phyloP scores from a whole-genome alignment of 2,113 vertebrate genomes.

The Cheilinus undulatus region DNA sequence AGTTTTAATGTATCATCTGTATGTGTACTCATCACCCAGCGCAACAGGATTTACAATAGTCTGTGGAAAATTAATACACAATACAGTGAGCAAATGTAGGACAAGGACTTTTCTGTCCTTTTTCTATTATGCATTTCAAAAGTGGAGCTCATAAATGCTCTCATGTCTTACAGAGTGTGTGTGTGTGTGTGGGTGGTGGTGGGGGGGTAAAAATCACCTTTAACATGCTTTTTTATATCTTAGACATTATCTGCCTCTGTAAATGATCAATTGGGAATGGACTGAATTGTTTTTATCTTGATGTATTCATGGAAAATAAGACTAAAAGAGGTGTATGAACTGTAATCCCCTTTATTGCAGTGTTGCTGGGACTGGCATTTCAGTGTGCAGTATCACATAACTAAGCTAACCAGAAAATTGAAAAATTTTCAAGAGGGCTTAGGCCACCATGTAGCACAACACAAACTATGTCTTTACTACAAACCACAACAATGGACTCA shows the following conservation, averaged over 20 bases:
- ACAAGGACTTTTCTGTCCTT: slow-evolving; percentile 47
- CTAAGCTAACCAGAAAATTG: slow-evolving; percentile 46
- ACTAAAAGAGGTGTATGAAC: slow-evolving; percentile 52
- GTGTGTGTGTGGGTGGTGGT: no score
- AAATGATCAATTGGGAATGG: slow-evolving; percentile 57
- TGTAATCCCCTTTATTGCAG: slow-evolving; percentile 41
- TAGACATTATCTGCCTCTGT: slow-evolving; percentile 38
- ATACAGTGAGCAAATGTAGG: slow-evolving; percentile 54
- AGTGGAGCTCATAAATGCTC: slow-evolving; percentile 52
- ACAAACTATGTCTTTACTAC: slow-evolving; percentile 28
- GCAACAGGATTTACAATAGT: slow-evolving; percentile 74
- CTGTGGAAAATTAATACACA: slow-evolving; percentile 56
- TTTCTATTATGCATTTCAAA: slow-evolving; percentile 41
- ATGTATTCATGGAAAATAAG: slow-evolving; percentile 44
- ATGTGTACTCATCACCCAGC: slow-evolving; percentile 77
- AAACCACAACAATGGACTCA: slow-evolving; percentile 19
- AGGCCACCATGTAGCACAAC: slow-evolving; percentile 12
- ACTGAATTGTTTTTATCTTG: slow-evolving; percentile 25
- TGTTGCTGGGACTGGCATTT: slow-evolving; percentile 48
- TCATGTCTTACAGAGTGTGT: slow-evolving; percentile 47
- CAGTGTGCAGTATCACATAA: slow-evolving; percentile 48
- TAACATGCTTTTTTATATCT: slow-evolving; percentile 51
- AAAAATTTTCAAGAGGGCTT: slow-evolving; percentile 52
- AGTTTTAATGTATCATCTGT: slow-evolving; percentile 86
- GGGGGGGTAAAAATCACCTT: slow-evolving; percentile 37